Percentiles rank a stretch among this genome's conserved stretches.
Conservation (phyloP, 2,113 vertebrate species). For the Furnarius figulus region DNA sequence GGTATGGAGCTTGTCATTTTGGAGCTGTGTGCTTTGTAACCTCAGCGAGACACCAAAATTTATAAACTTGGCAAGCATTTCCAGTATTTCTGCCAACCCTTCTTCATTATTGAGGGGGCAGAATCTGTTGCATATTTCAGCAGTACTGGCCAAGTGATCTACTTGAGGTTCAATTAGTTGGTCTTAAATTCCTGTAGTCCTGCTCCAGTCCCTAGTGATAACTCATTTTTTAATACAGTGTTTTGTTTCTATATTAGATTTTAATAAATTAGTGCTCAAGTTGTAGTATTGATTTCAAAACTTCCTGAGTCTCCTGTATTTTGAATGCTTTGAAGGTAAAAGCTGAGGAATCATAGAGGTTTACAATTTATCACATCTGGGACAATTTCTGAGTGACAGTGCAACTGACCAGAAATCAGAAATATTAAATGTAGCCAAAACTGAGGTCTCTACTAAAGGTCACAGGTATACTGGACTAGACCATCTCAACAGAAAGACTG, state of each 20-base stretch:
- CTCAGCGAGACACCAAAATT: not conserved
- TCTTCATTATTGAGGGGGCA: not conserved
- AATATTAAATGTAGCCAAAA: not conserved
- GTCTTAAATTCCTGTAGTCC: conserved; percentile 33
- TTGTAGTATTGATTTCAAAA: conserved; percentile 39
- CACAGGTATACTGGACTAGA: not conserved
- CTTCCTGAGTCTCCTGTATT: not conserved
- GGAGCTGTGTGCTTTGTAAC: not conserved
- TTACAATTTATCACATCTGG: not conserved
- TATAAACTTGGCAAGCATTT: not conserved
- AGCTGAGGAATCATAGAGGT: not conserved
- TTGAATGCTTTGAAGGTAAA: not conserved
- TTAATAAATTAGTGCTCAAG: conserved; percentile 58
- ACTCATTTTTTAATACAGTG: conserved; percentile 43
- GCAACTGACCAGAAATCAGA: not conserved
- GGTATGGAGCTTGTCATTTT: not conserved
- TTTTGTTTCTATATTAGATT: conserved; percentile 61
- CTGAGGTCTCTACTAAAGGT: not conserved
- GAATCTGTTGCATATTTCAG: not conserved
- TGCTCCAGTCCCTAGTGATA: conserved; percentile 29
- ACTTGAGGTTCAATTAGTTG: not conserved
- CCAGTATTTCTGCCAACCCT: not conserved
- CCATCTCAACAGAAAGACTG: not conserved
- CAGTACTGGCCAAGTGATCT: not conserved
- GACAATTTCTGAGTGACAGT: not conserved